Percentiles rank a stretch among this genome's conserved stretches.
phyloP scores from a whole-genome alignment of 2,888 invertebrate species.

The Drosophila testacea region DNA sequence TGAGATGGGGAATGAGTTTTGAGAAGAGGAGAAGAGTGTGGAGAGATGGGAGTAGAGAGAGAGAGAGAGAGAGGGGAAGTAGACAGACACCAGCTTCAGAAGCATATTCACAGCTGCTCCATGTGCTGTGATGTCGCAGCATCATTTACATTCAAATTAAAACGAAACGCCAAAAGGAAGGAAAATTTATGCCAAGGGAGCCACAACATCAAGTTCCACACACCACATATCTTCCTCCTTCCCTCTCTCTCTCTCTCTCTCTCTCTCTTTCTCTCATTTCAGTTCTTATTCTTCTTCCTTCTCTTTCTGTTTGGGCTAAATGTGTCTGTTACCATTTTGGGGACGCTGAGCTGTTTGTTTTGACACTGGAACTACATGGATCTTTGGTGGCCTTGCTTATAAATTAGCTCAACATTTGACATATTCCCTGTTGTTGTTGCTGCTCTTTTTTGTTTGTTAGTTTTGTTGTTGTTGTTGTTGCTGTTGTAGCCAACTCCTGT shows the following conservation, averaged over 20 bases:
- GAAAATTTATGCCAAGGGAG: constrained; percentile 72
- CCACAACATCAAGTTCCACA: constrained; percentile 11
- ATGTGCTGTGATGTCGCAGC: constrained; percentile 57
- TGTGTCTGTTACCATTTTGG: constrained; percentile 56
- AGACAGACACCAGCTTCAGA: constrained; percentile 25
- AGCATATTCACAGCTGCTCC: constrained; percentile 60
- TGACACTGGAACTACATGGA: constrained; percentile 72
- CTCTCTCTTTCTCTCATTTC: too few relatives aligned
- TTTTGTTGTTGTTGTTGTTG: constrained; percentile 3
- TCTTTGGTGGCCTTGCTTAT: constrained; percentile 70
- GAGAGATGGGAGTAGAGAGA: too few relatives aligned
- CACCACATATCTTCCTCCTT: not conserved
- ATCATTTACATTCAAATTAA: constrained; percentile 82
- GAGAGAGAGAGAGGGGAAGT: not conserved
- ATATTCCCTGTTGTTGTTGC: constrained; percentile 47
- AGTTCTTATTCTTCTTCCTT: too few relatives aligned
- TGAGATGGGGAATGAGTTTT: not conserved
- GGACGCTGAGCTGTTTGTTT: constrained; percentile 62
- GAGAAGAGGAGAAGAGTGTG: not conserved
- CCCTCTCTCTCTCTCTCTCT: too few relatives aligned
- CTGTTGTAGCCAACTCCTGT: constrained; percentile 44
- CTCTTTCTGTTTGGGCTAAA: constrained; percentile 15
- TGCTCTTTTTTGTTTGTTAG: not conserved
- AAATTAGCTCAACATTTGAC: constrained; percentile 74
- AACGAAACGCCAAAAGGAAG: constrained; percentile 71